These are phyloP conservation scores for Rynchops niger DNA, from an alignment of 2,113 vertebrate species.

Conservation along the genomic window DNA sequence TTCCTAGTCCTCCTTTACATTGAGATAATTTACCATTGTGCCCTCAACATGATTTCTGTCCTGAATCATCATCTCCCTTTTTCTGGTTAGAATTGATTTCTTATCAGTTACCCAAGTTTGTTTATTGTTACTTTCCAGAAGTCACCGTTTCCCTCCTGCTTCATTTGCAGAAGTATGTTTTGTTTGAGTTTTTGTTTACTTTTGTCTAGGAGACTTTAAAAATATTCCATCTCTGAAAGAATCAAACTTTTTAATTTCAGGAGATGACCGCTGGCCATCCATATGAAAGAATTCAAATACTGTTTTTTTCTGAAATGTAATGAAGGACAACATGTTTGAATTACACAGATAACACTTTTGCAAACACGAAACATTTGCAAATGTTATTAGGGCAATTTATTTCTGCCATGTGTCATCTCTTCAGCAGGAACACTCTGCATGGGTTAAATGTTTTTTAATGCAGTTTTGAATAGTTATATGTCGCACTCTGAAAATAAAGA, in stretches of 20 bases:
- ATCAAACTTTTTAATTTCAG: background rate
- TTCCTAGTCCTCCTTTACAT: background rate
- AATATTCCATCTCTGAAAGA: background rate
- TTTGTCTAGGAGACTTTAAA: background rate
- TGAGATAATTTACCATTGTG: background rate
- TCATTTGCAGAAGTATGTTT: background rate
- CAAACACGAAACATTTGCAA: background rate
- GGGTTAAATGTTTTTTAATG: slow-evolving; percentile 50
- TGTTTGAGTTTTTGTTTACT: background rate
- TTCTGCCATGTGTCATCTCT: background rate
- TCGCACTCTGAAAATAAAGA: slow-evolving; percentile 30
- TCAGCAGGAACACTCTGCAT: slow-evolving; percentile 37
- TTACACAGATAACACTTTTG: background rate
- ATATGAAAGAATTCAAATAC: background rate
- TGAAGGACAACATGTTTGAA: background rate
- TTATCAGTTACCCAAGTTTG: background rate
- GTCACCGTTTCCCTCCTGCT: background rate
- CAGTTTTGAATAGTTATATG: slow-evolving; percentile 12
- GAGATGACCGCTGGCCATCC: background rate
- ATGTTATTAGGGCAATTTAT: slow-evolving; percentile 8
- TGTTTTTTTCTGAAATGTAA: background rate
- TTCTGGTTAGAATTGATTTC: background rate
- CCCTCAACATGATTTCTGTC: background rate
- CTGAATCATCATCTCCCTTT: background rate
- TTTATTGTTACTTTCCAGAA: background rate